Evolutionary conservation across 1,140 invertebrate genomes (phyloP).

Genomic region (Sitodiplosis mosellana): DNA sequence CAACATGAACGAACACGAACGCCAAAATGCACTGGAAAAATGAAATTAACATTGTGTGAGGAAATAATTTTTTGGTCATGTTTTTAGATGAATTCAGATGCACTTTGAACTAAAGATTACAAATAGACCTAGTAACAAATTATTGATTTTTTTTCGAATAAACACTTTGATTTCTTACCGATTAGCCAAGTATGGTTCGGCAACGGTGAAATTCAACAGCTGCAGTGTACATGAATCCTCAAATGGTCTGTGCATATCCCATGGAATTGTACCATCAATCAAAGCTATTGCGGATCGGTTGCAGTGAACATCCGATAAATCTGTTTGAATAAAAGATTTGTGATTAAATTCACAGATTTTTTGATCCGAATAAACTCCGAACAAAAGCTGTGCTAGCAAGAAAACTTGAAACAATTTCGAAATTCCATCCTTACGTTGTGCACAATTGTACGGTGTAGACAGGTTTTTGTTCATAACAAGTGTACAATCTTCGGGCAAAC

Average conservation of each 20-base stretch:
- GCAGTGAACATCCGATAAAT: constrained; percentile 53
- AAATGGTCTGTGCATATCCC: constrained; percentile 87
- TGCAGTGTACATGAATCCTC: constrained; percentile 55
- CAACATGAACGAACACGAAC: constrained; percentile 72
- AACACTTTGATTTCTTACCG: constrained; percentile 10
- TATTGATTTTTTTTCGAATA: background rate
- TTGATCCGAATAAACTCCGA: no score
- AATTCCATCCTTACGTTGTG: constrained; percentile 47
- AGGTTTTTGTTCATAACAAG: constrained; percentile 83
- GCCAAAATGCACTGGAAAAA: constrained; percentile 61
- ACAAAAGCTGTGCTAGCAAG: background rate
- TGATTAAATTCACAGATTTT: no score
- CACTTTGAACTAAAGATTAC: no score
- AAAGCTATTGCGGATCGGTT: constrained; percentile 59
- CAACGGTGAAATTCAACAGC: constrained; percentile 58
- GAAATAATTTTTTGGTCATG: no score
- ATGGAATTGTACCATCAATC: constrained; percentile 52
- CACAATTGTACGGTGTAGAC: constrained; percentile 84
- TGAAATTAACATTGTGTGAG: background rate
- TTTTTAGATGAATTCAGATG: no score
- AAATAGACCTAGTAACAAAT: no score
- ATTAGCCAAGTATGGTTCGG: constrained; percentile 48
- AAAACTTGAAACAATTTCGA: background rate
- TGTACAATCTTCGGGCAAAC: constrained; percentile 47
- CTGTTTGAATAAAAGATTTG: constrained; percentile 30